Conservation (phyloP, 2,113 vertebrate species). For the Pavo muticus region DNA sequence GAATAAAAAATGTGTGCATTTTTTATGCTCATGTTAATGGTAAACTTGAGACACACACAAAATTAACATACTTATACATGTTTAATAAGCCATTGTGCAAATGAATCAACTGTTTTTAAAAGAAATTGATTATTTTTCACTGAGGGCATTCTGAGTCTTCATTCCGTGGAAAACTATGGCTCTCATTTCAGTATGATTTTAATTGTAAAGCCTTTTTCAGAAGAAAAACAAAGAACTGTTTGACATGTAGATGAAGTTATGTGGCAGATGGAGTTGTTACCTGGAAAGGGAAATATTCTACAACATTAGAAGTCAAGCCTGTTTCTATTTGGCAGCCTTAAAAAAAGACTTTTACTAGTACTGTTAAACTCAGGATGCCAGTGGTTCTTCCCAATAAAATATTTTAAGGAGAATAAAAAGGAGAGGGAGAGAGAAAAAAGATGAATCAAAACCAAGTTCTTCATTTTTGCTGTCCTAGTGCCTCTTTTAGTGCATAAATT, state of each 20-base stretch:
- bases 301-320: rapidly evolving
- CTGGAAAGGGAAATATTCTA: not conserved
- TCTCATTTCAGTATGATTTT: not conserved
- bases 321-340: not conserved
- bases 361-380: not conserved
- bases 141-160: not conserved
- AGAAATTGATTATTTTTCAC: not conserved
- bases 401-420: not conserved
- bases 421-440: not conserved
- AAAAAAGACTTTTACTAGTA: not conserved
- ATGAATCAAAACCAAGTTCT: not conserved
- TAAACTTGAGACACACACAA: not conserved
- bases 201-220: not conserved
- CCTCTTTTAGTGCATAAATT: not conserved
- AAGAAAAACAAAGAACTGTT: not conserved
- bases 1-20: not conserved
- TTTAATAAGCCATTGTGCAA: not conserved
- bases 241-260: not conserved
- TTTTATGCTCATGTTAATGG: not conserved
- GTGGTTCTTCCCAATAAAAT: not conserved
- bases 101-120: not conserved
- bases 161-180: not conserved
- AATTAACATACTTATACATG: not conserved
- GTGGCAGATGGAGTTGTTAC: not conserved
- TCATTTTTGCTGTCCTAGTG: not conserved